Evolutionary conservation across 2,888 invertebrate genomes (phyloP).

Genomic region (Caradrina kadenii): DNA sequence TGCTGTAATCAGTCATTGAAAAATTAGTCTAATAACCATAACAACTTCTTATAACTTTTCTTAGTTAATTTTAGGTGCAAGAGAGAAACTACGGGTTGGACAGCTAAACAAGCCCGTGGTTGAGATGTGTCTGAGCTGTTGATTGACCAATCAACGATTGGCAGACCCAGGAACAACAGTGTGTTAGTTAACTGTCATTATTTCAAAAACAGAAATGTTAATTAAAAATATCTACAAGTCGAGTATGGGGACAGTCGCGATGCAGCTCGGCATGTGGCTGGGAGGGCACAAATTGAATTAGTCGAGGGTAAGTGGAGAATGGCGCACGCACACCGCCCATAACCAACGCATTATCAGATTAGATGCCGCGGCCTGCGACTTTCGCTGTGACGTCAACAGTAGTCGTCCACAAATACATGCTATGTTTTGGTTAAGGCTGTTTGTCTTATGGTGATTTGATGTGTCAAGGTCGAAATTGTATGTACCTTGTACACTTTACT

Average conservation of each 20-base stretch:
- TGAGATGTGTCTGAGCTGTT: neutral
- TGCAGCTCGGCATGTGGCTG: conserved; percentile 78
- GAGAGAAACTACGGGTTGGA: neutral
- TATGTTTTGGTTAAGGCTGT: conserved; percentile 61
- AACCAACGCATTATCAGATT: conserved; percentile 80
- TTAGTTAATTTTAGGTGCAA: neutral
- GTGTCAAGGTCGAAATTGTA: conserved; percentile 68
- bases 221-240: conserved; percentile 80
- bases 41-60: neutral
- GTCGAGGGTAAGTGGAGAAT: conserved; percentile 70
- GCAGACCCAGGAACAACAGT: neutral
- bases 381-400: conserved; percentile 56
- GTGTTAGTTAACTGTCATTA: conserved; percentile 4
- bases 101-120: neutral
- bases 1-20: neutral
- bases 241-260: conserved; percentile 69
- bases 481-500: conserved; percentile 16
- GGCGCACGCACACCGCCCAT: conserved; percentile 77
- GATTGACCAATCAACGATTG: neutral
- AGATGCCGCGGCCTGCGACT: conserved; percentile 60
- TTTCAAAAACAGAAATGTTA: conserved; percentile 61
- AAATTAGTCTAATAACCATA: neutral
- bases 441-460: conserved; percentile 61
- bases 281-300: conserved; percentile 79
- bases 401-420: conserved; percentile 63